Base-by-base conservation (phyloP, 2,113 vertebrate genomes). In the Galbula dea region DNA sequence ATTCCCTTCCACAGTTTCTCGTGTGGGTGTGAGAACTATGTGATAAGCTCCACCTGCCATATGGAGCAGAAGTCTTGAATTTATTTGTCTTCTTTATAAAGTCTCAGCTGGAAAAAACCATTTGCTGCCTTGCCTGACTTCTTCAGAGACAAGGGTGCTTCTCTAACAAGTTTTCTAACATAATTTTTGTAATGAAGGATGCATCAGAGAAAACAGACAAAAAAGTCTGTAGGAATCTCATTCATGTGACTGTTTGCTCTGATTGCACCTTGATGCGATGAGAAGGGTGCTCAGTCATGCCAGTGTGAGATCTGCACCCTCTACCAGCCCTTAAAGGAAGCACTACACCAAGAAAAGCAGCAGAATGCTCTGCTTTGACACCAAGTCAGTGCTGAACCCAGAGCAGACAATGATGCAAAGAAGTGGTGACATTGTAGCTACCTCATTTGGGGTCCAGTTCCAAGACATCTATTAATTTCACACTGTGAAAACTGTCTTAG, bases 391-490 rank as follows among this genome's bases (percentile, higher is more conserved):
- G 34, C 54, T 8, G 65, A 37, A 32, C 46, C 74, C 71, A 11
- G 54, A 46, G 58, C 48, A 57, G 55, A 62, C 32, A 36, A 6
- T 6, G 48, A 49, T 49, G n/a, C 10, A 2, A 66, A 36, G 72
- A 46, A 94, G 45, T 2, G 2, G 43, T 74, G 94, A 88, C 78
- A 87, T 76, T 41, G 63, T 58, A 79, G 48, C 30, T 34, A n/a
- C 41, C 59, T 88, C 20, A 4, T 83, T 83, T 0, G 2, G 27
- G 26, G 27, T 87, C 79, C 75, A 15, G 36, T 88, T 94, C 81
- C 80, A 80, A 89, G 94, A 74, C 77, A 75, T 91, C 89, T 90
- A 80, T 89, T 91, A 75, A 82, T 94, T 93, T 93, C 88, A 63
- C 45, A 12, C 90, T 85, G 84, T 58, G 59, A 89, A 73, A 95